Conservation (phyloP, 2,113 vertebrate species). For the Meleagris gallopavo region DNA sequence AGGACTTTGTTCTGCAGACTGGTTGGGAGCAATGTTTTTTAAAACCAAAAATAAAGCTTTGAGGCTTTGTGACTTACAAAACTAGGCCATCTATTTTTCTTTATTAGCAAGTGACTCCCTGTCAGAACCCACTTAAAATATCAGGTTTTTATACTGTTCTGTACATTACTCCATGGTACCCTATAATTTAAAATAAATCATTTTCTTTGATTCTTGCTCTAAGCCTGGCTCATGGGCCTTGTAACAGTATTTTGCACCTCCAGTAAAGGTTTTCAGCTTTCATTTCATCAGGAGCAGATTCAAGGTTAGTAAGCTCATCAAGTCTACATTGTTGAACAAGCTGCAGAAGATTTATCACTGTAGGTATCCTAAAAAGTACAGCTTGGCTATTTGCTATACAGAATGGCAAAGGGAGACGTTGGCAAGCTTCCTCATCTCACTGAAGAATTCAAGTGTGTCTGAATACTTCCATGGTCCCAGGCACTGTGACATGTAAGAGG, state of each 20-base stretch:
- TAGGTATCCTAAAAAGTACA: neutral
- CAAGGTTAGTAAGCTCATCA: neutral
- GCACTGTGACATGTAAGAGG: neutral
- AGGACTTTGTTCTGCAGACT: neutral
- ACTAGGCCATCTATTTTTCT: slow-evolving; percentile 11
- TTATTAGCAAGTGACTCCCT: neutral
- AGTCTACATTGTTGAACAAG: neutral
- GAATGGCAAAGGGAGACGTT: neutral
- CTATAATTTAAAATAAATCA: neutral
- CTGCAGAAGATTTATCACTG: neutral
- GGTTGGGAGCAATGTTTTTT: neutral
- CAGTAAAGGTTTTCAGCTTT: neutral
- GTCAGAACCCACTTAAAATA: neutral
- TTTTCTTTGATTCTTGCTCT: neutral
- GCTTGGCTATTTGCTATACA: neutral
- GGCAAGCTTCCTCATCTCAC: neutral
- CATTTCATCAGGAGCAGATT: neutral
- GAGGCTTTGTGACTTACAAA: neutral
- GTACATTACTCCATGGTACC: neutral
- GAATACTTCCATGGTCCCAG: neutral
- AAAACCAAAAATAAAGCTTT: slow-evolving; percentile 8
- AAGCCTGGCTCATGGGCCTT: neutral
- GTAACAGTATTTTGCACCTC: neutral
- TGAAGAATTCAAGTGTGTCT: neutral
- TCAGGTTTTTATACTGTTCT: neutral